Evolutionary conservation across 2,797 vertebrate genomes (phyloP).

Genomic region (Amniataba percoides): DNA sequence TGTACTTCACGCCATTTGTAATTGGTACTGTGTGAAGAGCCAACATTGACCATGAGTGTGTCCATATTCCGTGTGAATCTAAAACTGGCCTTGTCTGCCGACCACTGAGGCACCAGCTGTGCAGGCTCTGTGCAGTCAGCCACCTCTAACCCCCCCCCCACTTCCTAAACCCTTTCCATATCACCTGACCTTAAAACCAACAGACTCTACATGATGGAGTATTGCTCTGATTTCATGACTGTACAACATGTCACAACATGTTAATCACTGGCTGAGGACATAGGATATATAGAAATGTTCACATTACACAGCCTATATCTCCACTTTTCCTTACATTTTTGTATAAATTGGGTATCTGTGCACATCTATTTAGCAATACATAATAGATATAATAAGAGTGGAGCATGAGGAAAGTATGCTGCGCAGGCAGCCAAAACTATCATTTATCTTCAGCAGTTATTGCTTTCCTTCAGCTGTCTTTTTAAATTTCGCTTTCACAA

Average conservation of each 20-base stretch:
- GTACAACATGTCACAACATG: not conserved
- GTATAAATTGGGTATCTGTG: not conserved
- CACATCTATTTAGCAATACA: not conserved
- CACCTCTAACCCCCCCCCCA: not conserved
- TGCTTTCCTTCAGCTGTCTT: conserved; percentile 44
- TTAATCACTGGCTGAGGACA: not conserved
- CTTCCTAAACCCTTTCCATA: conserved; percentile 32
- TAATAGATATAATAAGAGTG: not conserved
- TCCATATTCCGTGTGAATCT: conserved; percentile 4
- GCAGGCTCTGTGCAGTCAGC: not conserved
- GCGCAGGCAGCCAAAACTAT: conserved; percentile 7
- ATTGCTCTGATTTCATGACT: conserved; percentile 34
- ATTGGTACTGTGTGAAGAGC: not conserved
- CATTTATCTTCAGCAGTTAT: conserved; percentile 18
- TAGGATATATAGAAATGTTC: not conserved
- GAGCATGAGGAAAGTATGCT: not conserved
- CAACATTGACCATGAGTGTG: not conserved
- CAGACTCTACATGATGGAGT: conserved; percentile 33
- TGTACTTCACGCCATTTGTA: not conserved
- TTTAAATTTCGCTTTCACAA: conserved; percentile 38
- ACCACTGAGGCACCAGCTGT: conserved; percentile 49
- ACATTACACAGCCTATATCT: not conserved
- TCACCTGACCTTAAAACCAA: conserved; percentile 46
- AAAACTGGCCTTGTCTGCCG: conserved; percentile 20
- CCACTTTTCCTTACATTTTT: not conserved